Evolutionary conservation across 2,888 invertebrate genomes (phyloP), one percentile per base, ranked within the genome.

Genomic region (Ectobius pallidus): DNA sequence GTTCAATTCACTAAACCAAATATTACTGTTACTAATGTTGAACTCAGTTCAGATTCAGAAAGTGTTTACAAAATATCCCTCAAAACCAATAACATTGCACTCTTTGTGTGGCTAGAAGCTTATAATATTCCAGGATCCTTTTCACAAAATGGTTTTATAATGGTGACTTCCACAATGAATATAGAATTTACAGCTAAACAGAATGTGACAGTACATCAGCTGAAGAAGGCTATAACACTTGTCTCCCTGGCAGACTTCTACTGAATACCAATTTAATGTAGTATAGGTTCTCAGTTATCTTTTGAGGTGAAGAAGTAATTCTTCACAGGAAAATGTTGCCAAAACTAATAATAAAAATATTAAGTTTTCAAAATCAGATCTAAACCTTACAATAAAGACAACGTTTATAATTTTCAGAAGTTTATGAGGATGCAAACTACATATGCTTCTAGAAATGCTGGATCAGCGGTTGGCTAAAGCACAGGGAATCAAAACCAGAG

Each of bases 101-200:
- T 90, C 7, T 93, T 92, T 81, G 87, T 92, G 0, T 92, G 91
- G 91, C 81, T 92, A 25, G 90, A 91, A 75, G 81, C 87, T 0
- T 82, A 81, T 2, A 80, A 81, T 3, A 67, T 80, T 84, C 49
- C 80, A 79, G 94, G 94, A 1, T n/a, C 84, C 82, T 73, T 94
- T 81, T 89, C 90, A 0, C 90, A 92, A 77, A 94, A 95, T 82
- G 95, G 94, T 0, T 90, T 94, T 75, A 68, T 73, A 11, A 70
- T 75, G 73, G 52, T 52, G 20, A 32, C 30, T 14, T 30, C 65
- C 11, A 70, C 30, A 11, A 25, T 39, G 4, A 65, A n/a, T 3
- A 18, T 65, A 11, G 27, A 44, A 16, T 65, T 65, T 25, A 7
- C 7, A 22, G 30, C 65, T 22, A 44, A 42, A 30, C 3, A 46